Evolutionary conservation across 92 coral and sea anemone genomes (phyloP), one percentile per base, ranked within the genome.

Genomic region (Pocillopora meandrina): DNA sequence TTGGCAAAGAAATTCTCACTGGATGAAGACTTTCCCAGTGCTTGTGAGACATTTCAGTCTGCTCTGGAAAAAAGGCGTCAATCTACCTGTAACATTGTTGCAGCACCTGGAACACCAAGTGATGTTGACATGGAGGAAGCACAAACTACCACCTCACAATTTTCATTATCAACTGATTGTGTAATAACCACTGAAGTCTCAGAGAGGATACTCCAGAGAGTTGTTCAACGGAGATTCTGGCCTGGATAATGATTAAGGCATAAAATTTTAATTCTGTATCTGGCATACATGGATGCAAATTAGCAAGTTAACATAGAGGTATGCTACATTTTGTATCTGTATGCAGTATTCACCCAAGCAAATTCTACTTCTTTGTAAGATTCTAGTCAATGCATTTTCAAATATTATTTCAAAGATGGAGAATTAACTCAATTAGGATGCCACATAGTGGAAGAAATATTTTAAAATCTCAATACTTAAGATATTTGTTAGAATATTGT

Each of bases 101-200:
- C 12, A 61, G 74, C 73, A 35, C 68, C 77, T 16, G 80, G 55
- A 64, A 74, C 57, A 56, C 80, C 64, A 16, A 49, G 34, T 12
- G 86, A 83, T 74, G 80, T 83, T 21, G 42, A 55, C 72, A 83
- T 65, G 86, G 86, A 83, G 49, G 86, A 72, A 61, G 7, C 80
- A 21, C 72, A 72, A 23, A 21, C 86, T 17, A 63, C 36, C 19
- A 74, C 64, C 10, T 42, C 57, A 9, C 73, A 52, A 42, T 63
- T 52, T 31, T 62, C 63, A 1, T 74, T 75, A 74, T 5, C 20
- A 10, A 16, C 20, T 55, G 12, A 17, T 26, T 52, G 17, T 47
- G 21, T 18, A 73, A 74, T 83, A 74, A 83, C 72, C 80, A 63
- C 36, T 10, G 86, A 62, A 35, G 80, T 15, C 17, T 74, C 86